Conservation (phyloP, 2,888 invertebrate genomes). For the Nemurella pictetii region DNA sequence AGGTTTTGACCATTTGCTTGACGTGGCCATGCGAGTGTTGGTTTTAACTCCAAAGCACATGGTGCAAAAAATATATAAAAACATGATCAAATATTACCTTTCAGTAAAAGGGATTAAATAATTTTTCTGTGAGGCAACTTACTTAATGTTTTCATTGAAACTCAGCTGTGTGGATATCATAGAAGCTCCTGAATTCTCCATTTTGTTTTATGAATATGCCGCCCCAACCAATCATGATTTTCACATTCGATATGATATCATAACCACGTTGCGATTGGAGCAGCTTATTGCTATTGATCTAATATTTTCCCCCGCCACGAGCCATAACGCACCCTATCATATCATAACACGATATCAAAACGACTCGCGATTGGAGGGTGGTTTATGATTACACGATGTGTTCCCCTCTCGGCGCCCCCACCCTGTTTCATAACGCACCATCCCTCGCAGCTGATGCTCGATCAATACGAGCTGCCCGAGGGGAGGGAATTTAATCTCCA, state of each 20-base stretch:
- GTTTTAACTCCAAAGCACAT: too few species aligned
- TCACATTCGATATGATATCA: conserved; percentile 36
- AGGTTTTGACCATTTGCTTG: too few species aligned
- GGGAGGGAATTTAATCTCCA: neutral
- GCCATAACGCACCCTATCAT: conserved; percentile 58
- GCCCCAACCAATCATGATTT: conserved; percentile 36
- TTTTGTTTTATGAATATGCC: conserved; percentile 18
- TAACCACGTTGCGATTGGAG: conserved; percentile 37
- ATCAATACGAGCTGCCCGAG: conserved; percentile 35
- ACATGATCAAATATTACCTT: too few species aligned
- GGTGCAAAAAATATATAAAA: too few species aligned
- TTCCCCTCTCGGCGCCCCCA: conserved; percentile 5
- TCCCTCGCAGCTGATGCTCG: conserved; percentile 30
- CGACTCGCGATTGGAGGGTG: conserved; percentile 57
- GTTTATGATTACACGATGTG: conserved; percentile 17
- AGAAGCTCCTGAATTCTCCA: too few species aligned
- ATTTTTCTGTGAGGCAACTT: too few species aligned
- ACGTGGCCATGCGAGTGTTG: too few species aligned
- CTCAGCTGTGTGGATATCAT: too few species aligned
- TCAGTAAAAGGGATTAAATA: too few species aligned
- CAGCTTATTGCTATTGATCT: conserved; percentile 24
- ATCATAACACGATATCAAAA: conserved; percentile 69
- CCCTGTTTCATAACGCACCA: conserved; percentile 17
- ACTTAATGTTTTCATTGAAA: too few species aligned
- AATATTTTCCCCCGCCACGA: conserved; percentile 25